A percentile compares a stretch with the other conserved stretches of the same genome.
These are phyloP conservation scores for Apamea monoglypha DNA, from an alignment of 2,888 invertebrate genomes.

Conservation along the genomic window DNA sequence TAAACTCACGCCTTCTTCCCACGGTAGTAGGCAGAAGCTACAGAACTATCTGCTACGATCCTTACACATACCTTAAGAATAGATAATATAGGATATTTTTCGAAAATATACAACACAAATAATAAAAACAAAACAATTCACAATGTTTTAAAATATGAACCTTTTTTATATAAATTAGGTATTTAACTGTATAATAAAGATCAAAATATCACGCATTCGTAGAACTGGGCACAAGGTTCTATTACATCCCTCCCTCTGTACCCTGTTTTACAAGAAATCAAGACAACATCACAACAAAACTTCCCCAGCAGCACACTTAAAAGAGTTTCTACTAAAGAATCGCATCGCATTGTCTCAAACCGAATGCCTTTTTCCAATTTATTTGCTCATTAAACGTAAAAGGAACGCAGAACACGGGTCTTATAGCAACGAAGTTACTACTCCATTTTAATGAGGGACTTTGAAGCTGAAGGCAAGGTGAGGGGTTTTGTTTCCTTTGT, in stretches of 20 bases:
- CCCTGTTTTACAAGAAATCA: neutral
- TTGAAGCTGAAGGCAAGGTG: constrained; percentile 73
- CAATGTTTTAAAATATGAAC: too few relatives aligned
- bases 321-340: constrained; percentile 30
- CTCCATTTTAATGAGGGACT: constrained; percentile 81
- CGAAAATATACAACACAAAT: too few relatives aligned
- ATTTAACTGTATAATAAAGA: neutral
- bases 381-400: constrained; percentile 73
- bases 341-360: constrained; percentile 46
- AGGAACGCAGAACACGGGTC: constrained; percentile 66
- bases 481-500: constrained; percentile 79
- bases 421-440: constrained; percentile 68
- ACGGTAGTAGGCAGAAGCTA: too few relatives aligned
- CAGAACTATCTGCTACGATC: too few relatives aligned
- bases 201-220: neutral
- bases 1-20: too few relatives aligned
- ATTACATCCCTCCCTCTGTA: too few relatives aligned
- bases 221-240: neutral
- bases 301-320: neutral
- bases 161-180: too few relatives aligned
- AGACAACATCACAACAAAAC: neutral
- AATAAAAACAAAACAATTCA: too few relatives aligned
- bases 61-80: too few relatives aligned
- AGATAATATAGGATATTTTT: too few relatives aligned
- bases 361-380: constrained; percentile 67